Evolutionary conservation across 1,140 invertebrate genomes (phyloP).

Genomic region (Lepidurus apus): DNA sequence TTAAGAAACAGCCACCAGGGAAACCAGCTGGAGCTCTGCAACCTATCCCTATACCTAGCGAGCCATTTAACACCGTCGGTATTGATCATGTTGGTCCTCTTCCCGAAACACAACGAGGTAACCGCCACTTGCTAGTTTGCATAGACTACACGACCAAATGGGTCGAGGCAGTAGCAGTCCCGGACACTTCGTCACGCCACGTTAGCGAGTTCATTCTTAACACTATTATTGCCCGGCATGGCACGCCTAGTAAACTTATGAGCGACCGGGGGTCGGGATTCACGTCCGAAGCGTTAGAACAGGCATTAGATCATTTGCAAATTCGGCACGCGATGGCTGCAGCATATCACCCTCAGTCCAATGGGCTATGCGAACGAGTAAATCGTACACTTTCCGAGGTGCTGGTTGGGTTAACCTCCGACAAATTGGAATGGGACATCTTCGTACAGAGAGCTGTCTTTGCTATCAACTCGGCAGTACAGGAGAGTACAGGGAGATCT

Average conservation of each 20-base stretch:
- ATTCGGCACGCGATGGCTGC: conserved; percentile 28
- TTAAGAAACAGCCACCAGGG: conserved; percentile 30
- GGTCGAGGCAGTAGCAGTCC: conserved; percentile 37
- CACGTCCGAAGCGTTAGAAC: conserved; percentile 26
- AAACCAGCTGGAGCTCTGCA: conserved; percentile 31
- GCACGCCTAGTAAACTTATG: conserved; percentile 34
- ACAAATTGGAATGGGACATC: conserved; percentile 42
- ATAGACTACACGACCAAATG: conserved; percentile 42
- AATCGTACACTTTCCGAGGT: conserved; percentile 35
- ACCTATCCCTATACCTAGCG: conserved; percentile 24
- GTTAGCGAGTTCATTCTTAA: conserved; percentile 39
- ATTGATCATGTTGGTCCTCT: conserved; percentile 42
- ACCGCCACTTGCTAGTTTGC: conserved; percentile 39
- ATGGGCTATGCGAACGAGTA: conserved; percentile 36
- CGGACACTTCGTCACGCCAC: conserved; percentile 37
- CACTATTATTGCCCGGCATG: conserved; percentile 36
- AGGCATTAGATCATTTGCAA: conserved; percentile 25
- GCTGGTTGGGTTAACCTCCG: conserved; percentile 31
- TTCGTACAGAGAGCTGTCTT: conserved; percentile 39
- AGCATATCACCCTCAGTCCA: conserved; percentile 34
- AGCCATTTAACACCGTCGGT: conserved; percentile 40
- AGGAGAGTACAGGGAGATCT: conserved; percentile 43
- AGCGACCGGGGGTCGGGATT: conserved; percentile 36
- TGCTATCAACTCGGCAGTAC: conserved; percentile 40
- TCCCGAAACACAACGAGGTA: conserved; percentile 36